These are phyloP conservation scores for Myotis planiceps DNA, from an alignment of 2,797 vertebrate species.

Conservation along the genomic window DNA sequence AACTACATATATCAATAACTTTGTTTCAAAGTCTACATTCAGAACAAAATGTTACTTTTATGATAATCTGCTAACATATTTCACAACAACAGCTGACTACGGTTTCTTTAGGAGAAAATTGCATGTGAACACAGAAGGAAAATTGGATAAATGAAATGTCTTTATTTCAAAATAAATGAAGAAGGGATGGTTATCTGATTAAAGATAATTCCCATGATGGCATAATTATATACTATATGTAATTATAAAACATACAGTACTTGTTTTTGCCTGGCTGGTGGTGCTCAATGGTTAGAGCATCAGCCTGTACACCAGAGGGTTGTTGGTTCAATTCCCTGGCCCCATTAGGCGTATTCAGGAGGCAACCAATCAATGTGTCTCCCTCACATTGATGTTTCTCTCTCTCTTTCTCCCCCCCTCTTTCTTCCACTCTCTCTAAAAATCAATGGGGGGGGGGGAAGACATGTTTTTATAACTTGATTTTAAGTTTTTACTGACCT, in stretches of 20 bases:
- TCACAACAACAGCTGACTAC: neutral
- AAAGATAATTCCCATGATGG: neutral
- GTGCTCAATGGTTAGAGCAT: too few relatives aligned
- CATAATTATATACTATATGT: neutral
- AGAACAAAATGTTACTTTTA: slow-evolving; percentile 3
- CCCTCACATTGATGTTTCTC: too few relatives aligned
- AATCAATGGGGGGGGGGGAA: too few relatives aligned
- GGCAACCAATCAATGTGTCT: too few relatives aligned
- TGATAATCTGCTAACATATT: neutral
- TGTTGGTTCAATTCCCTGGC: too few relatives aligned
- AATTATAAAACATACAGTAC: slow-evolving; percentile 25
- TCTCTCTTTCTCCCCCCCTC: too few relatives aligned
- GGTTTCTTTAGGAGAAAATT: slow-evolving; percentile 38
- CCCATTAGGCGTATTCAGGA: too few relatives aligned
- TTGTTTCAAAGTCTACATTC: neutral
- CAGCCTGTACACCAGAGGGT: too few relatives aligned
- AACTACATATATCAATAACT: neutral
- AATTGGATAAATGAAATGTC: slow-evolving; percentile 24
- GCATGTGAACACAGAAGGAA: slow-evolving; percentile 10
- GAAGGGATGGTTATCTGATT: neutral
- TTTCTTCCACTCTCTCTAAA: too few relatives aligned
- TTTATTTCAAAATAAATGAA: slow-evolving; percentile 53
- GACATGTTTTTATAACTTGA: slow-evolving; percentile 2
- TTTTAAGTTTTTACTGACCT: slow-evolving; percentile 27
- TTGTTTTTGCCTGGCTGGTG: neutral